A percentile compares a stretch with the other conserved stretches of the same genome.
phyloP scores from a whole-genome alignment of 2,888 invertebrate species.

The Amiota communis region DNA sequence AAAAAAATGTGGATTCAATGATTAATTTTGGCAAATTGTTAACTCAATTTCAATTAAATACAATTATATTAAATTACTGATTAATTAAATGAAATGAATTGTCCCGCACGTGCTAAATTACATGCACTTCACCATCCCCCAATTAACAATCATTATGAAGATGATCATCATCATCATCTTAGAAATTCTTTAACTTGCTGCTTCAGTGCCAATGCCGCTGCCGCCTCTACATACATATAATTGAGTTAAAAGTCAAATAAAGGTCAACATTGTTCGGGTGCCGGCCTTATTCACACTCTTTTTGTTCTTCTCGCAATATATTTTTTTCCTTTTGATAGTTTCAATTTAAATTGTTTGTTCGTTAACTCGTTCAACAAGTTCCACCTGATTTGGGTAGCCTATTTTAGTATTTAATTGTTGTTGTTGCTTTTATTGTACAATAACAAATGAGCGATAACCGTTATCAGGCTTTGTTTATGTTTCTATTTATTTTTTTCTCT shows the following conservation, averaged over 20 bases:
- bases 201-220: slow-evolving; percentile 32
- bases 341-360: background rate
- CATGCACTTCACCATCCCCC: no score
- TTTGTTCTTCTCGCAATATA: background rate
- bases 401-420: background rate
- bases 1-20: background rate
- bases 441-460: background rate
- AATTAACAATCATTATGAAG: background rate
- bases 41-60: background rate
- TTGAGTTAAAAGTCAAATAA: slow-evolving; percentile 71
- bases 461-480: slow-evolving; percentile 22
- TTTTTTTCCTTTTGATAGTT: background rate
- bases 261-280: slow-evolving; percentile 70
- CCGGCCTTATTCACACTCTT: slow-evolving; percentile 42
- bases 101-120: slow-evolving; percentile 41
- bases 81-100: background rate
- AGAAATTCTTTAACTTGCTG: background rate
- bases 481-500: background rate
- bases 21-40: background rate
- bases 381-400: background rate
- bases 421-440: background rate
- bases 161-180: background rate
- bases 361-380: background rate
- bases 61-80: background rate
- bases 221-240: slow-evolving; percentile 26